A percentile compares a stretch with the other conserved stretches of the same genome.
Conservation (phyloP, 2,888 invertebrate genomes). For the Neuroscelio doddi region DNA sequence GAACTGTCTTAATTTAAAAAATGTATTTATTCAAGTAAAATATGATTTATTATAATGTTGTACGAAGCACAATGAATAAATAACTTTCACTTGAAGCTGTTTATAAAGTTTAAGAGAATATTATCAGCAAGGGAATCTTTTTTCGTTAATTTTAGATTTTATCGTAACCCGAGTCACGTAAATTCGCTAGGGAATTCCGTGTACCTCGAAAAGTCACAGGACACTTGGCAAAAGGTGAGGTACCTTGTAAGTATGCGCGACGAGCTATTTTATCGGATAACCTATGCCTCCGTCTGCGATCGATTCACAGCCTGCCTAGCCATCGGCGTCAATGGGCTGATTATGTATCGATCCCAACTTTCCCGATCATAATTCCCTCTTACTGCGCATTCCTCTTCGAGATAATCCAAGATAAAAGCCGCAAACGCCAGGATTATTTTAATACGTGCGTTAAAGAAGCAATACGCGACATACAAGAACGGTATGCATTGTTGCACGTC, state of each 20-base stretch:
- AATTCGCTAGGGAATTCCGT: slow-evolving; percentile 6
- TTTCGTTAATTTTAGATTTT: slow-evolving; percentile 6
- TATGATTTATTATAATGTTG: no score
- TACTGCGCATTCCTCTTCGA: slow-evolving; percentile 22
- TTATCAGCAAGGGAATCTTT: slow-evolving; percentile 3
- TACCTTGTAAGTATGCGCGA: slow-evolving; percentile 2
- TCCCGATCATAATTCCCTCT: slow-evolving; percentile 5
- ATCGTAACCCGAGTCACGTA: slow-evolving; percentile 11
- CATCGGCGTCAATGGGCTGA: background rate
- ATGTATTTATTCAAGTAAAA: no score
- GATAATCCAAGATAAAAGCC: slow-evolving; percentile 4
- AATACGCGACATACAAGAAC: background rate
- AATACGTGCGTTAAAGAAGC: background rate
- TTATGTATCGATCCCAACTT: background rate
- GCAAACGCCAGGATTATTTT: background rate
- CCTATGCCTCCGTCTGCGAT: slow-evolving; percentile 1
- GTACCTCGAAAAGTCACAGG: slow-evolving; percentile 7
- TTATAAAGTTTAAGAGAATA: background rate
- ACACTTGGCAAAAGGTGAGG: slow-evolving; percentile 5
- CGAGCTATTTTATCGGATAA: slow-evolving; percentile 9
- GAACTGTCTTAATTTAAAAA: no score
- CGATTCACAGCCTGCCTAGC: background rate
- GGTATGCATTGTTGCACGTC: slow-evolving; percentile 3
- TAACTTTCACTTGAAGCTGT: background rate
- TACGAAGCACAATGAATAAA: no score